phyloP scores from a whole-genome alignment of 2,888 invertebrate genomes.

The Rotaria sp. region DNA sequence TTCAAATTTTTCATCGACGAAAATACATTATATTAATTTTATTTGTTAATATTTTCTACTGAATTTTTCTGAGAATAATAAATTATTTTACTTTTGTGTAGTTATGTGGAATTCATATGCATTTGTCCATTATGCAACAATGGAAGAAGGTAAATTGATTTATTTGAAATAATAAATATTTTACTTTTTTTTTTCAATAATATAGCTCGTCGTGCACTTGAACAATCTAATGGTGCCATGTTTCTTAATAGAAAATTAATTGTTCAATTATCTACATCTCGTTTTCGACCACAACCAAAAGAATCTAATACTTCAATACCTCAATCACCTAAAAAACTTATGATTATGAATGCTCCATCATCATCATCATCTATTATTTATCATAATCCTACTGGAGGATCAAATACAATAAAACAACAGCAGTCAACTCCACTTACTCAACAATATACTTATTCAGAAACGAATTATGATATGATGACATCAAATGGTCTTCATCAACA shows the following conservation, averaged over 20 bases:
- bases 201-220: slow-evolving; percentile 30
- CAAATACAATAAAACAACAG: not conserved
- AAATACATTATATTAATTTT: no score
- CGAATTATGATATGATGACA: not conserved
- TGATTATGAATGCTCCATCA: not conserved
- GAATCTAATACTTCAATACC: not conserved
- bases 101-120: slow-evolving; percentile 41
- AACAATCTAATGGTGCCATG: slow-evolving; percentile 26
- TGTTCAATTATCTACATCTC: slow-evolving; percentile 35
- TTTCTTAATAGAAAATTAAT: slow-evolving; percentile 36
- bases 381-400: no score
- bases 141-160: slow-evolving; percentile 30
- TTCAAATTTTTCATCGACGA: no score
- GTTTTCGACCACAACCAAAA: slow-evolving; percentile 21
- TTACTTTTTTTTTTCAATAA: not conserved
- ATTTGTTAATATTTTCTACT: no score
- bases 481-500: not conserved
- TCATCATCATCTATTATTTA: not conserved
- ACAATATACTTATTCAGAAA: not conserved
- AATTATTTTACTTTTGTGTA: no score
- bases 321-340: not conserved
- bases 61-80: no score
- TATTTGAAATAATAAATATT: not conserved
- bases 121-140: slow-evolving; percentile 36
- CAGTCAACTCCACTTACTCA: not conserved